These are phyloP conservation scores for Psammodynastes pulverulentus DNA, from an alignment of 2,113 vertebrate genomes.

Conservation along the genomic window DNA sequence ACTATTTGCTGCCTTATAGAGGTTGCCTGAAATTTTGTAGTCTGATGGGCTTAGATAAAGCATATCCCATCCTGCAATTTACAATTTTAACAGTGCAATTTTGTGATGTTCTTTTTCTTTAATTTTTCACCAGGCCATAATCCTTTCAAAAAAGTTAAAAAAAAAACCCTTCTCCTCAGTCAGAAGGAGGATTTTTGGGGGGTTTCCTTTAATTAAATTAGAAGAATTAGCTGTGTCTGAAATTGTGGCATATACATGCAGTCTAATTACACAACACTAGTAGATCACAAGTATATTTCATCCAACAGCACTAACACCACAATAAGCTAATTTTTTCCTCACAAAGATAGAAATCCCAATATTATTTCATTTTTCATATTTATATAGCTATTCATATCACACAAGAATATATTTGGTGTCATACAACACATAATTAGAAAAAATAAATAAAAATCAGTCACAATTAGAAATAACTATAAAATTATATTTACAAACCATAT, in stretches of 20 bases:
- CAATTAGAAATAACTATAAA: background rate
- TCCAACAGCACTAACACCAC: background rate
- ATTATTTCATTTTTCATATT: background rate
- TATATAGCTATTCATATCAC: background rate
- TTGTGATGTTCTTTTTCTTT: background rate
- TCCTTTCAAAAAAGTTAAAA: background rate
- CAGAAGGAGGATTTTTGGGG: background rate
- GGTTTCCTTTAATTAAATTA: background rate
- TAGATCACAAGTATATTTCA: background rate
- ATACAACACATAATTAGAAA: background rate
- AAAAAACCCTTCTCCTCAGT: background rate
- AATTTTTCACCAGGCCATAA: background rate
- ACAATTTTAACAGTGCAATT: background rate
- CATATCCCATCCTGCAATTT: background rate
- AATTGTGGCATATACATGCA: background rate
- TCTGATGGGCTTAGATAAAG: background rate
- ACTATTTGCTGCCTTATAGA: background rate
- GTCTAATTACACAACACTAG: background rate
- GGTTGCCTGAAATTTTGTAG: background rate
- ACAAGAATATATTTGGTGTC: background rate
- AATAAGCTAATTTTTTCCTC: background rate
- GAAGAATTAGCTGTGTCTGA: background rate
- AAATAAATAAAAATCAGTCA: background rate
- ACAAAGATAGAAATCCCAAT: background rate
- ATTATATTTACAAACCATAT: background rate